Evolutionary conservation across 2,113 vertebrate species (phyloP).

Genomic region (Hippocampus barbouri): DNA sequence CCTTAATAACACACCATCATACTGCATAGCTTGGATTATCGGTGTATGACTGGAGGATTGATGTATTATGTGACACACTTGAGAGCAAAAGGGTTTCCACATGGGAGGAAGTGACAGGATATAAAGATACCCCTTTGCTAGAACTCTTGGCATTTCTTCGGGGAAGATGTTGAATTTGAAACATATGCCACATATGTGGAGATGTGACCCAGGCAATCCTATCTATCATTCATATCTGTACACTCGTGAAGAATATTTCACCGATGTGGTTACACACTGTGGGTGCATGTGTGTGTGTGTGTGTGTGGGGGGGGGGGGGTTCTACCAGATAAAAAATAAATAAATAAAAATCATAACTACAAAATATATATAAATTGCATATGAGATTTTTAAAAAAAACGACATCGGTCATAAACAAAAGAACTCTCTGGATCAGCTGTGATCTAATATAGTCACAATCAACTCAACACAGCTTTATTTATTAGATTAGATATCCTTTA

Average conservation of each 20-base stretch:
- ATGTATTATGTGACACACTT: neutral
- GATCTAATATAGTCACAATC: neutral
- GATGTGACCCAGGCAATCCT: neutral
- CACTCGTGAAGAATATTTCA: neutral
- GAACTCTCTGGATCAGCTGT: neutral
- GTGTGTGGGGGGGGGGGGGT: fast-evolving
- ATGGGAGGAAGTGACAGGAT: constrained; percentile 27
- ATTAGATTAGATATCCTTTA: too few species aligned
- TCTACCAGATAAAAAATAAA: neutral
- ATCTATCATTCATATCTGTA: neutral
- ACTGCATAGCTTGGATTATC: neutral
- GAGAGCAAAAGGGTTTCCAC: constrained; percentile 20
- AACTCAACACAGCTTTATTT: neutral
- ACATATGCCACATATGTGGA: constrained; percentile 41
- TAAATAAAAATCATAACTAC: neutral
- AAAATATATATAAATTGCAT: neutral
- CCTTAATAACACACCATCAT: neutral
- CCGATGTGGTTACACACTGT: too few species aligned
- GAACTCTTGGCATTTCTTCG: constrained; percentile 33
- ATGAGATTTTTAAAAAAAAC: neutral
- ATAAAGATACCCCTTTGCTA: constrained; percentile 34
- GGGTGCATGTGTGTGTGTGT: too few species aligned
- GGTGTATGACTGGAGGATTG: neutral
- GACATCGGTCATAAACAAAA: too few species aligned
- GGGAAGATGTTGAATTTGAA: constrained; percentile 33